Base-by-base conservation (phyloP, 2,888 invertebrate genomes). In the Pristionchus fissidentatus region DNA sequence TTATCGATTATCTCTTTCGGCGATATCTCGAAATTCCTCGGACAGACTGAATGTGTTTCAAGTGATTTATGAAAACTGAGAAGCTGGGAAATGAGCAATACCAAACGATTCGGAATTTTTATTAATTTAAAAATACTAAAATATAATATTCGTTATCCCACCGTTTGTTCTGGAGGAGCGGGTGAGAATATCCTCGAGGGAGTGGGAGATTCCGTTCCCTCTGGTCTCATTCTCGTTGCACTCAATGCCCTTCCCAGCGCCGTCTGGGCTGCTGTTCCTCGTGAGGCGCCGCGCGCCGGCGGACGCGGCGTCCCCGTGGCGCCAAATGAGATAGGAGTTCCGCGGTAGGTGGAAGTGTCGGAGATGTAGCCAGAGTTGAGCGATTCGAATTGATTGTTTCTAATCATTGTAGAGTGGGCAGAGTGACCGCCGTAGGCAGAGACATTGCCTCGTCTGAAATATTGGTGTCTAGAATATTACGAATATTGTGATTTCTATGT, bases 351-450 rank as follows among this genome's bases (percentile, higher is more conserved):
- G 5, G 75, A 77, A 19, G 75, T 49, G n/a, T 77, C 75, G 49
- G 75, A 77, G 49, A 77, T 77, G 49, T 77, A 77, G 22, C 75
- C 75, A 70, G 70, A 70, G 35, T 77, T 77, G 49, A 49, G 49
- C 0, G 75, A 77, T 35, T 77, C 75, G 75, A 77, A 77, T 35
- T 70, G 70, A 49, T 46, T 49, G 32, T 32, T 10, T 26, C 75
- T 35, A 15, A 49, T 15, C 29, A 62, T 62, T 7, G 75, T 77
- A 22, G 75, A 77, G 29, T 77, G 75, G 10, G 75, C 46, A 32
- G 75, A 77, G 35, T 77, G 75, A 32, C 13, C 49, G 13, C 10
- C 19, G 10, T 10, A 15, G 49, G 49, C 49, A 77, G 1, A 49
- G 49, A 43, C 70, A 13, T 35, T n/a, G 15, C n/a, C 41, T 13